Conservation (phyloP, 2,113 vertebrate species). For the Hemibagrus wyckioides region DNA sequence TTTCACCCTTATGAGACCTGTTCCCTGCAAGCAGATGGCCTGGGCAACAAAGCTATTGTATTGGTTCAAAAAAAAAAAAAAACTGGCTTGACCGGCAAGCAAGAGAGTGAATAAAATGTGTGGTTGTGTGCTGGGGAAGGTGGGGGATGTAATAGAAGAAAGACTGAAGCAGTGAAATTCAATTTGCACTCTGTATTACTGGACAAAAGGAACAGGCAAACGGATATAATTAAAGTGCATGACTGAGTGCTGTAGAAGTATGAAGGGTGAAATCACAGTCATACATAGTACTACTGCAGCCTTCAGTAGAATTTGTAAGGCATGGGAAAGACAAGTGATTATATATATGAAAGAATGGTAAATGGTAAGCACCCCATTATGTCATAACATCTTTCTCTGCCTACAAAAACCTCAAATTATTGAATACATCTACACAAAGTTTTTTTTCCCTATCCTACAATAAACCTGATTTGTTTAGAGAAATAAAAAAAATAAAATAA, state of each 20-base stretch:
- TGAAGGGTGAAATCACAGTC: slow-evolving; percentile 19
- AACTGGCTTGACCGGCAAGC: slow-evolving; percentile 42
- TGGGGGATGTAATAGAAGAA: slow-evolving; percentile 16
- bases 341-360: not conserved
- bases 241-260: not conserved
- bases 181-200: slow-evolving; percentile 21
- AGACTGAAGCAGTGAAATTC: slow-evolving; percentile 26
- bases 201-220: slow-evolving; percentile 17
- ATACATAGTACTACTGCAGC: not conserved
- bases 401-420: not conserved
- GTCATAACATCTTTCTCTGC: not conserved
- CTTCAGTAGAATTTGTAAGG: not conserved
- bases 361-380: not conserved
- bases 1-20: slow-evolving; percentile 41
- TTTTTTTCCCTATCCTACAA: too few species aligned
- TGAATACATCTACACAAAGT: not conserved
- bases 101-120: slow-evolving; percentile 1
- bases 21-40: slow-evolving; percentile 55
- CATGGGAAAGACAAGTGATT: not conserved
- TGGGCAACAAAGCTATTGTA: slow-evolving; percentile 49
- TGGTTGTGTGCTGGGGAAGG: slow-evolving; percentile 7
- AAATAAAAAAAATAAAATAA: too few species aligned
- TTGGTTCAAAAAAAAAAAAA: slow-evolving; percentile 2
- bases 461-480: too few species aligned
- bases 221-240: not conserved